These are phyloP conservation scores for Nixonia krombeini DNA, from an alignment of 1,140 invertebrate genomes.

Conservation along the genomic window DNA sequence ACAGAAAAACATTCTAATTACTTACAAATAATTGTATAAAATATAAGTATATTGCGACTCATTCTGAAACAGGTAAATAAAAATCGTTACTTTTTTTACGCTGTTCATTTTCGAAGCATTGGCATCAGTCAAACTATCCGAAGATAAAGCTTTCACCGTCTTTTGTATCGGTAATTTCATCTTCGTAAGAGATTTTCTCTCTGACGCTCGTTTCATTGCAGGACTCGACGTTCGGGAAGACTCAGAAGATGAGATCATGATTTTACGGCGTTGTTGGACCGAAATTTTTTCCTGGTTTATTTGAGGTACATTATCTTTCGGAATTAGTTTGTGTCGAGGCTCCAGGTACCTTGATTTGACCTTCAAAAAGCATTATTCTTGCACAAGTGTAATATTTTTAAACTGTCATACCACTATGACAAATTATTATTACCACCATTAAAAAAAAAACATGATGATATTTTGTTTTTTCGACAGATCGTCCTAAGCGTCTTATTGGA, in stretches of 20 bases:
- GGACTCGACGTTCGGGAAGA: constrained; percentile 79
- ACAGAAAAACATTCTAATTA: too few species aligned
- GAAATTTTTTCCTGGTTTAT: constrained; percentile 57
- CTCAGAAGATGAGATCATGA: constrained; percentile 74
- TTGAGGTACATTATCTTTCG: constrained; percentile 50
- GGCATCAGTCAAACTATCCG: constrained; percentile 71
- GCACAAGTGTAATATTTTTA: too few species aligned
- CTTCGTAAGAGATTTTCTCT: constrained; percentile 61
- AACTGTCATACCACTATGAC: too few species aligned
- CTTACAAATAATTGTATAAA: too few species aligned
- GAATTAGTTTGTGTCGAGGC: constrained; percentile 63
- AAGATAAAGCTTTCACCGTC: constrained; percentile 68
- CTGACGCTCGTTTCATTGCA: constrained; percentile 72
- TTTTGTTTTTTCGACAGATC: too few species aligned
- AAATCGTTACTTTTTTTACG: constrained; percentile 39
- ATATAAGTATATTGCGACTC: too few species aligned
- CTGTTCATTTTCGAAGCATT: constrained; percentile 53
- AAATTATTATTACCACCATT: too few species aligned
- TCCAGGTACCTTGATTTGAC: constrained; percentile 75
- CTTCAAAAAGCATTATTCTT: too few species aligned
- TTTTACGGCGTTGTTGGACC: constrained; percentile 59
- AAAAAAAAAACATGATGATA: too few species aligned
- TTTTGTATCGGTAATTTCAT: constrained; percentile 67
- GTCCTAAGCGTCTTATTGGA: too few species aligned
- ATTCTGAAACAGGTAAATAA: background rate